These are phyloP conservation scores for Lamprotornis superbus DNA, from an alignment of 2,113 vertebrate species.

Conservation along the genomic window DNA sequence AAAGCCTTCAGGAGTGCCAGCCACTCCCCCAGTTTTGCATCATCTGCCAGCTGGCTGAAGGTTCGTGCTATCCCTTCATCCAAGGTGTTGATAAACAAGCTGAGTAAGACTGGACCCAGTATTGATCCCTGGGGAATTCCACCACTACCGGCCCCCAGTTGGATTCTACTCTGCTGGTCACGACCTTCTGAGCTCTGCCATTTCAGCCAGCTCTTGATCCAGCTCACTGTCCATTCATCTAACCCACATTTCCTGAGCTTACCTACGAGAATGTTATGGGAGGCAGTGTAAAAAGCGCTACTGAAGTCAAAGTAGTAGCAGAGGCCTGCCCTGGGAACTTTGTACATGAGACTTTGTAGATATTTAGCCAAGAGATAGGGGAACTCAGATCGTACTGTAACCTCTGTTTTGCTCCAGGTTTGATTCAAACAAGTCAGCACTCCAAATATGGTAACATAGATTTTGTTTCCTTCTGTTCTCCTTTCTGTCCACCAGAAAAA, in stretches of 20 bases:
- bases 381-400: not conserved
- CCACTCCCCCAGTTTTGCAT: too few species aligned
- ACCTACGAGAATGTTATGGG: accelerated
- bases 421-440: not conserved
- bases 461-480: not conserved
- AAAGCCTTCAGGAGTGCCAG: not conserved
- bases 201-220: not conserved
- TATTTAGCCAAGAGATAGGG: not conserved
- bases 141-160: accelerated
- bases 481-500: not conserved
- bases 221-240: not conserved
- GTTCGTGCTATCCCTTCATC: not conserved
- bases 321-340: not conserved
- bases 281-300: not conserved
- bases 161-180: not conserved
- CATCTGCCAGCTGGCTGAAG: not conserved
- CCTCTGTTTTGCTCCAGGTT: not conserved
- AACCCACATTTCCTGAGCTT: not conserved
- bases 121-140: not conserved
- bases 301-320: not conserved
- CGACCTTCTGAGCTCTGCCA: not conserved
- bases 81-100: accelerated
- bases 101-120: not conserved
- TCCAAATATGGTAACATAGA: not conserved
- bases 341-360: not conserved